A percentile compares a stretch with the other conserved stretches of the same genome.
These are phyloP conservation scores for Saturnia japonica DNA, from an alignment of 2,888 invertebrate species.

Conservation along the genomic window DNA sequence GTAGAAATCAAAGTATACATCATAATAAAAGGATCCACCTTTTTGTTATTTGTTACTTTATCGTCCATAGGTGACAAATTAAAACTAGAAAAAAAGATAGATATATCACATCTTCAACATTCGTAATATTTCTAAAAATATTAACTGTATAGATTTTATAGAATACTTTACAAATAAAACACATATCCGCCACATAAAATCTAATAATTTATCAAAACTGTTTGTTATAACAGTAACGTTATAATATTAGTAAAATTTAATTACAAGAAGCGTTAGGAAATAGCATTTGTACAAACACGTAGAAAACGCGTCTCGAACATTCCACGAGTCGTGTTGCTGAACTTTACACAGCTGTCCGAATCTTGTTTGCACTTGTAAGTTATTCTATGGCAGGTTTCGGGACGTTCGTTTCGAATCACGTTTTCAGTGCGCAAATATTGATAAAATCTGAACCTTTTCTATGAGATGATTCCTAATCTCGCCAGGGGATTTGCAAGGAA, in stretches of 20 bases:
- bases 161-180: background rate
- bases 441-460: constrained; percentile 3
- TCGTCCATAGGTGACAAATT: background rate
- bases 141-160: background rate
- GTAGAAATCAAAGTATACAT: too few species aligned
- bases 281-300: constrained; percentile 18
- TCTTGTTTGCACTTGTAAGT: constrained; percentile 24
- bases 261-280: background rate
- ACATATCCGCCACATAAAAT: background rate
- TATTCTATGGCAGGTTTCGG: constrained; percentile 24
- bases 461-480: background rate
- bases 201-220: background rate
- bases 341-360: constrained; percentile 28
- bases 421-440: constrained; percentile 17
- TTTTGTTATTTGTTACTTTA: background rate
- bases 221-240: background rate
- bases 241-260: constrained; percentile 18
- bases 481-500: background rate
- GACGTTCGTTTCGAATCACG: constrained; percentile 2
- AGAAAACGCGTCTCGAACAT: background rate
- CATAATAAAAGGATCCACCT: background rate
- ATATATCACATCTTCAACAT: background rate
- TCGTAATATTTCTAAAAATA: too few species aligned
- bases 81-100: background rate
- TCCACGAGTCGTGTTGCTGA: constrained; percentile 16